These are phyloP conservation scores for Hedya salicella DNA, from an alignment of 2,888 invertebrate species.

Conservation along the genomic window DNA sequence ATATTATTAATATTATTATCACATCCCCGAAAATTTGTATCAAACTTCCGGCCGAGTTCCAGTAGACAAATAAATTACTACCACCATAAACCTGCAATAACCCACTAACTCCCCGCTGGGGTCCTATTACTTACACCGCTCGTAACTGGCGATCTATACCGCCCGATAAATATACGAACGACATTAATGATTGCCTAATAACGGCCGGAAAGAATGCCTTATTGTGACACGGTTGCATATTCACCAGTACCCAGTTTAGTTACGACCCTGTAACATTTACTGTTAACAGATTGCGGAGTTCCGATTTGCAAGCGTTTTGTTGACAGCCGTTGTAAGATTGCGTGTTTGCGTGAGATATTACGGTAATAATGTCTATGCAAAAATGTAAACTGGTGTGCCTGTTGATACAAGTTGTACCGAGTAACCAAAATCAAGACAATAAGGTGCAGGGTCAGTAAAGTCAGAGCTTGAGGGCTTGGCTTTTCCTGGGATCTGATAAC, in stretches of 20 bases:
- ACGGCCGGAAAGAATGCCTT: constrained; percentile 4
- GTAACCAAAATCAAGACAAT: no score
- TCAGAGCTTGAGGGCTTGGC: no score
- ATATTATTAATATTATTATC: no score
- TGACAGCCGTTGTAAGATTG: background rate
- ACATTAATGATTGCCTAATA: constrained; percentile 5
- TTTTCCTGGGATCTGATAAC: no score
- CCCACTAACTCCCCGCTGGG: background rate
- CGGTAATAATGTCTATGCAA: no score
- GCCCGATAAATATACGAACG: background rate
- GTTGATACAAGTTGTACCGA: no score
- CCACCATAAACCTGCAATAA: background rate
- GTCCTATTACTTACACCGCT: background rate
- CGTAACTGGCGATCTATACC: background rate
- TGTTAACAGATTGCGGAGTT: background rate
- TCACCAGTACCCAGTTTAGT: background rate
- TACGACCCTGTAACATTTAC: background rate
- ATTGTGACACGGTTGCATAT: constrained; percentile 5
- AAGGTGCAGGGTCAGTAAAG: no score
- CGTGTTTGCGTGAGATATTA: no score
- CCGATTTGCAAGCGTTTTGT: background rate
- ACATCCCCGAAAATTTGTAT: no score
- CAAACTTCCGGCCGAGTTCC: no score
- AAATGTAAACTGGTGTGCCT: no score
- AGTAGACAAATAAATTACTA: no score